Percentiles rank a stretch among this genome's conserved stretches.
These are phyloP conservation scores for Amphimedon queenslandica DNA, from an alignment of 37 sponge, comb jelly and placozoan species.

Conservation along the genomic window DNA sequence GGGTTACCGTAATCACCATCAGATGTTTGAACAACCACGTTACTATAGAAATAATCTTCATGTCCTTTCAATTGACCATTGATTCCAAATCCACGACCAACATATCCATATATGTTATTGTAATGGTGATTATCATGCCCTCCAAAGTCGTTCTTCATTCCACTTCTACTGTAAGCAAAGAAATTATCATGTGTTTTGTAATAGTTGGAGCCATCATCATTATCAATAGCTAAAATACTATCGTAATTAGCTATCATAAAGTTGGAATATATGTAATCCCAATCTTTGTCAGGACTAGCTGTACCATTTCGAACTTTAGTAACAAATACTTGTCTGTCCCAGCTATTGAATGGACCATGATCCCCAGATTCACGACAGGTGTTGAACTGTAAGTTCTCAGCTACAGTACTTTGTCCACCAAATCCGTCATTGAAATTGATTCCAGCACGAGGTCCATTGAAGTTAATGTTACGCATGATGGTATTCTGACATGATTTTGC, in stretches of 20 bases:
- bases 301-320: slow-evolving; percentile 20
- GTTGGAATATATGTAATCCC: slow-evolving; percentile 17
- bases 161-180: slow-evolving; percentile 30
- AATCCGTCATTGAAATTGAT: slow-evolving; percentile 77
- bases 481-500: slow-evolving; percentile 19
- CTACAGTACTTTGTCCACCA: slow-evolving; percentile 54
- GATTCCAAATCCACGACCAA: slow-evolving; percentile 27
- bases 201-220: slow-evolving; percentile 43
- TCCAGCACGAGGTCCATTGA: slow-evolving; percentile 54
- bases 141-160: slow-evolving; percentile 47
- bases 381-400: slow-evolving; percentile 46
- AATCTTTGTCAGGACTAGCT: slow-evolving; percentile 6
- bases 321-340: slow-evolving; percentile 34
- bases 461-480: slow-evolving; percentile 31
- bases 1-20: slow-evolving; percentile 25
- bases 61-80: slow-evolving; percentile 16
- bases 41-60: slow-evolving; percentile 20
- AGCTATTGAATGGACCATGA: slow-evolving; percentile 50
- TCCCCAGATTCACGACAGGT: slow-evolving; percentile 40
- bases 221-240: slow-evolving; percentile 17
- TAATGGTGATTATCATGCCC: slow-evolving; percentile 44
- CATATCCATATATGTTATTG: slow-evolving; percentile 39
- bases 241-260: slow-evolving; percentile 36
- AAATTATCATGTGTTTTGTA: slow-evolving; percentile 30
- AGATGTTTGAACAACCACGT: slow-evolving; percentile 3